phyloP scores from a whole-genome alignment of 1,140 invertebrate genomes.

The Papilio polyxenes region DNA sequence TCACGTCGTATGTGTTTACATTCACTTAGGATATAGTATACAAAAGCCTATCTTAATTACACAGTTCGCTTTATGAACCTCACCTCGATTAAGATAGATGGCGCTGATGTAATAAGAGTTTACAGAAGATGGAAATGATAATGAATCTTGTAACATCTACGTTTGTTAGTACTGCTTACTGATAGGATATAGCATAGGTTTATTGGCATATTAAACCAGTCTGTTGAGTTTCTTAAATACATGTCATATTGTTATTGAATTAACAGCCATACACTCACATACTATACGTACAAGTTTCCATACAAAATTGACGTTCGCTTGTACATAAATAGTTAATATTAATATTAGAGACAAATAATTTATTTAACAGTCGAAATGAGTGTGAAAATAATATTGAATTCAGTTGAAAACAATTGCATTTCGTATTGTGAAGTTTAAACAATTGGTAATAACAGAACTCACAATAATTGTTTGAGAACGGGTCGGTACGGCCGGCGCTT shows the following conservation, averaged over 20 bases:
- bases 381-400: not conserved
- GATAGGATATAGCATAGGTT: not conserved
- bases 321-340: no score
- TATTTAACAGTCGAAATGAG: not conserved
- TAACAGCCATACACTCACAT: no score
- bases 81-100: constrained; percentile 14
- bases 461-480: constrained; percentile 22
- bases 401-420: not conserved
- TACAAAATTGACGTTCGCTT: not conserved
- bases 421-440: not conserved
- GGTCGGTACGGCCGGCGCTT: not conserved
- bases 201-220: not conserved
- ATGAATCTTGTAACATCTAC: not conserved
- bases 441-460: not conserved
- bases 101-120: constrained; percentile 15
- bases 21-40: constrained; percentile 10
- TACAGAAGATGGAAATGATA: not conserved
- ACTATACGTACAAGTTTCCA: not conserved
- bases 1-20: constrained; percentile 21
- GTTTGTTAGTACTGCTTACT: not conserved
- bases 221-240: not conserved
- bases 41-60: constrained; percentile 26
- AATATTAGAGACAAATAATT: no score
- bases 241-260: no score
- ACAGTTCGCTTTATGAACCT: constrained; percentile 7